A percentile compares a stretch with the other conserved stretches of the same genome.
These are phyloP conservation scores for Apodemus speciosus DNA, from an alignment of 2,113 vertebrate genomes.

Conservation along the genomic window DNA sequence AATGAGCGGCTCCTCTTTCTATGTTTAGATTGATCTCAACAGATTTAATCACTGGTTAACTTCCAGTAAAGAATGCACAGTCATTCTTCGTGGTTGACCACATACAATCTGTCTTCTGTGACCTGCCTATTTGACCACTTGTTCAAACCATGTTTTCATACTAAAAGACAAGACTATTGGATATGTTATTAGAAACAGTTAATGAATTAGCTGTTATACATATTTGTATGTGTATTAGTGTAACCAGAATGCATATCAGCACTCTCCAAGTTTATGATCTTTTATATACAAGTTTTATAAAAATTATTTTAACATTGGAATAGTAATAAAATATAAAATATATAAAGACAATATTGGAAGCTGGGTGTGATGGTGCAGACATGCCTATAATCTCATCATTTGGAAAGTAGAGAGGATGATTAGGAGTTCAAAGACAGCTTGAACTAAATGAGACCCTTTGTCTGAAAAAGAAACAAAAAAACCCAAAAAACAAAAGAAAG, in stretches of 20 bases:
- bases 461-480: background rate
- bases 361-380: background rate
- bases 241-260: background rate
- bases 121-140: background rate
- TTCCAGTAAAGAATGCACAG: background rate
- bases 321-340: background rate
- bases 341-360: background rate
- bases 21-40: background rate
- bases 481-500: background rate
- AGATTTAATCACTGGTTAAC: background rate
- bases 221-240: background rate
- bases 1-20: background rate
- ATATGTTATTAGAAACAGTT: background rate
- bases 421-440: background rate
- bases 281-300: background rate
- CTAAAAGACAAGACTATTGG: background rate
- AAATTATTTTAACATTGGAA: background rate
- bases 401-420: background rate
- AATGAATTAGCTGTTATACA: background rate
- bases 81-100: background rate
- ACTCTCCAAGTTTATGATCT: background rate
- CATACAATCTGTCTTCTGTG: background rate
- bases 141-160: background rate
- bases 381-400: background rate
- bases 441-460: background rate